These are phyloP conservation scores for Zygogramma bicolorata DNA, from an alignment of 2,888 invertebrate genomes.

Conservation along the genomic window DNA sequence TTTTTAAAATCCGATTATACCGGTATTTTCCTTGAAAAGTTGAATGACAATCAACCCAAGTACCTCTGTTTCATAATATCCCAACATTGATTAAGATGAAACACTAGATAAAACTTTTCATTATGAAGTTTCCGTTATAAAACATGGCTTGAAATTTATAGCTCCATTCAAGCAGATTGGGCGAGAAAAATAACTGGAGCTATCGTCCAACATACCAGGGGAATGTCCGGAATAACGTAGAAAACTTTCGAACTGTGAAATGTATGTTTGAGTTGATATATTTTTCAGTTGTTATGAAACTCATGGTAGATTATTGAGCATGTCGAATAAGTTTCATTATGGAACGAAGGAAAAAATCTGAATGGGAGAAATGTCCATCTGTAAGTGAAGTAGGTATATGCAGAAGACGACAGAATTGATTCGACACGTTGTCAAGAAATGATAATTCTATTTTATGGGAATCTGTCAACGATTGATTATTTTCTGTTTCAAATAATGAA, in stretches of 20 bases:
- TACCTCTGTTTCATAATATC: slow-evolving; percentile 1
- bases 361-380: too few species aligned
- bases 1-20: not conserved
- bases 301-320: too few species aligned
- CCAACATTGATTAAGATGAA: slow-evolving; percentile 3
- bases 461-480: too few species aligned
- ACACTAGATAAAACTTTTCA: slow-evolving; percentile 16
- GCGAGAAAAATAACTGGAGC: slow-evolving; percentile 4
- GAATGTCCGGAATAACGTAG: not conserved
- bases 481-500: too few species aligned
- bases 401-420: too few species aligned
- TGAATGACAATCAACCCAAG: not conserved
- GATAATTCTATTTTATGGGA: too few species aligned
- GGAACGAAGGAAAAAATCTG: too few species aligned
- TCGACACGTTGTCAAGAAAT: too few species aligned
- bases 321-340: too few species aligned
- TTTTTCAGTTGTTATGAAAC: too few species aligned
- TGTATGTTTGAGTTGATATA: too few species aligned
- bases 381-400: too few species aligned
- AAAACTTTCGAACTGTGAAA: not conserved
- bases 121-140: not conserved
- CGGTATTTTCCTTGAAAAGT: not conserved
- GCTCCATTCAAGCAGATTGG: slow-evolving; percentile 21
- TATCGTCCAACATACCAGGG: not conserved
- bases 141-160: slow-evolving; percentile 19